Conservation (phyloP, 2,888 invertebrate genomes). For the Trypoxylon attenuatum region DNA sequence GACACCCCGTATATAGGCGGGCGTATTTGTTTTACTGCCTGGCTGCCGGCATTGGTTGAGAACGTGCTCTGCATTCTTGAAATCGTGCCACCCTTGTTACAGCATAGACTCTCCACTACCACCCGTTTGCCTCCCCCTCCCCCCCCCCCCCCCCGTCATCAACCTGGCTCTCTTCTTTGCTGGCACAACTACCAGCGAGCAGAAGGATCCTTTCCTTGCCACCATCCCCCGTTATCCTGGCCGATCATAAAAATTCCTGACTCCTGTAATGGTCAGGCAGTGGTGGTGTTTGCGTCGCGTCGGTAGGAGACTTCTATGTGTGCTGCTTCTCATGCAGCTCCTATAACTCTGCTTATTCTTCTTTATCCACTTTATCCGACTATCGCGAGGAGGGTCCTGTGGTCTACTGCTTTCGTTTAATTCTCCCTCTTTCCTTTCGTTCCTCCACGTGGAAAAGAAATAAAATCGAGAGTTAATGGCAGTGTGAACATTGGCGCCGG, state of each 20-base stretch:
- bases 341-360: no score
- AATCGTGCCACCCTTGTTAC: slow-evolving; percentile 72
- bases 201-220: slow-evolving; percentile 49
- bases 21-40: slow-evolving; percentile 75
- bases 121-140: slow-evolving; percentile 14
- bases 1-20: slow-evolving; percentile 68
- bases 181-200: slow-evolving; percentile 25
- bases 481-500: no score
- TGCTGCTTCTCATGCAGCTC: not conserved
- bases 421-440: no score
- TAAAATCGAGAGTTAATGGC: no score
- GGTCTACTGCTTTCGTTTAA: no score
- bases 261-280: slow-evolving; percentile 67
- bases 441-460: no score
- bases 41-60: slow-evolving; percentile 73
- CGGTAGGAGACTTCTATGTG: slow-evolving; percentile 1
- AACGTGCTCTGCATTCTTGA: slow-evolving; percentile 74
- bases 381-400: no score
- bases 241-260: slow-evolving; percentile 62
- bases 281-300: slow-evolving; percentile 18
- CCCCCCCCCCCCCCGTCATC: slow-evolving; percentile 31
- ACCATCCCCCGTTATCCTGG: slow-evolving; percentile 27
- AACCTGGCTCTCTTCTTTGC: slow-evolving; percentile 41
- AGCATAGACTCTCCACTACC: slow-evolving; percentile 52
- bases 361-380: no score